Base-by-base conservation (phyloP, 2,797 vertebrate species). In the Hephaestus fuliginosus region DNA sequence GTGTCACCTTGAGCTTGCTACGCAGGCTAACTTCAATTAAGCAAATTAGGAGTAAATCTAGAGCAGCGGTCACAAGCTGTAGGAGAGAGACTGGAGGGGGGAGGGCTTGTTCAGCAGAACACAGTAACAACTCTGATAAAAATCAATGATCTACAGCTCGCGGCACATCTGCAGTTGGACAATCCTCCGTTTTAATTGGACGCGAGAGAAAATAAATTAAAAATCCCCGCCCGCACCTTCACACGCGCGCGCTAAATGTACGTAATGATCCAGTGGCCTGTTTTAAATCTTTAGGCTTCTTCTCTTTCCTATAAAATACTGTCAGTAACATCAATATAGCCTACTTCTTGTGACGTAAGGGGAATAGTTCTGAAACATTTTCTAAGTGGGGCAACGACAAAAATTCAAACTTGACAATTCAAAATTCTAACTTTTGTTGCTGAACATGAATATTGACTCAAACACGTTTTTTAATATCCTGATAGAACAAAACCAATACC, bases 11-110 rank as follows among this genome's bases (percentile, higher is more conserved):
- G 90, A 91, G 89, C 89, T 82, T 72, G 91, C 88, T 83, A 90
- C 57, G 91, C 87, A 78, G 91, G 89, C 88, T 94, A 92, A 92
- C 91, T 91, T 94, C 90, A 93, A 94, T 94, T 93, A 94, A 86
- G 91, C 91, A 93, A 94, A 94, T 93, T 92, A 93, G 83, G 76
- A 92, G 86, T 89, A 84, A 93, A 91, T 93, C 77, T 88, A 84
- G 85, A 92, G 84, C 85, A 63, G 88, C 78, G 69, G 86, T 87
- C 86, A 77, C 81, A 80, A 88, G 90, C 89, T 82, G 75, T 60
- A 82, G 77, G 77, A 73, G 82, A 80, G 79, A 70, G 76, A 75
- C 44, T 57, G 51, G n/a, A 33, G 62, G 52, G 72, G 22, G 71
- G 72, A 7, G 73, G 70, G 82, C 86, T 89, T 89, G 87, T 87